phyloP scores from a whole-genome alignment of 2,888 invertebrate species.

The Stenichneumon culpator region DNA sequence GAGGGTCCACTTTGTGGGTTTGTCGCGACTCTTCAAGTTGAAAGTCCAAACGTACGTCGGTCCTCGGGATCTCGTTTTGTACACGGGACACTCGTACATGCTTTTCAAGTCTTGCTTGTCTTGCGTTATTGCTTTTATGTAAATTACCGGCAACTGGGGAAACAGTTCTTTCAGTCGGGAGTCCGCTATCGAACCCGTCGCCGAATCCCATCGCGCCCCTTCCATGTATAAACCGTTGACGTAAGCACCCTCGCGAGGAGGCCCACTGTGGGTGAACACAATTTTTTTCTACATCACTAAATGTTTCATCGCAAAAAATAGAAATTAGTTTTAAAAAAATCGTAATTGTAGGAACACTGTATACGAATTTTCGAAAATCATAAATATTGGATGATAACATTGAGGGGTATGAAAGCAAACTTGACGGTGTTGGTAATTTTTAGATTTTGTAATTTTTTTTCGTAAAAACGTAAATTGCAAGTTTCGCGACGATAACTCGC shows the following conservation, averaged over 20 bases:
- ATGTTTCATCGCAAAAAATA: not conserved
- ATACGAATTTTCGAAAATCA: not conserved
- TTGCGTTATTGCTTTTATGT: constrained; percentile 93
- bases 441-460: not conserved
- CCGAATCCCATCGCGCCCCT: constrained; percentile 96
- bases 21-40: constrained; percentile 95
- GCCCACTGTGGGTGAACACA: constrained; percentile 85
- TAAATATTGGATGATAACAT: not conserved
- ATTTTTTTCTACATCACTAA: not conserved
- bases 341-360: not conserved
- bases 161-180: constrained; percentile 95
- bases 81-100: constrained; percentile 97
- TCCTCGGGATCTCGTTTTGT: constrained; percentile 95
- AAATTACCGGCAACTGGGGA: constrained; percentile 96
- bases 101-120: constrained; percentile 96
- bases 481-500: not conserved
- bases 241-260: constrained; percentile 96
- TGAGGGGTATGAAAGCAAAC: not conserved
- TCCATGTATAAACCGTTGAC: constrained; percentile 96
- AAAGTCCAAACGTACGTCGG: constrained; percentile 98
- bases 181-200: constrained; percentile 92
- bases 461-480: not conserved
- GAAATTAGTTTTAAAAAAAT: constrained; percentile 1
- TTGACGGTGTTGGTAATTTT: not conserved
- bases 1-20: constrained; percentile 96